These are phyloP conservation scores for Leucophenga varia DNA, from an alignment of 1,140 invertebrate species.

Conservation along the genomic window DNA sequence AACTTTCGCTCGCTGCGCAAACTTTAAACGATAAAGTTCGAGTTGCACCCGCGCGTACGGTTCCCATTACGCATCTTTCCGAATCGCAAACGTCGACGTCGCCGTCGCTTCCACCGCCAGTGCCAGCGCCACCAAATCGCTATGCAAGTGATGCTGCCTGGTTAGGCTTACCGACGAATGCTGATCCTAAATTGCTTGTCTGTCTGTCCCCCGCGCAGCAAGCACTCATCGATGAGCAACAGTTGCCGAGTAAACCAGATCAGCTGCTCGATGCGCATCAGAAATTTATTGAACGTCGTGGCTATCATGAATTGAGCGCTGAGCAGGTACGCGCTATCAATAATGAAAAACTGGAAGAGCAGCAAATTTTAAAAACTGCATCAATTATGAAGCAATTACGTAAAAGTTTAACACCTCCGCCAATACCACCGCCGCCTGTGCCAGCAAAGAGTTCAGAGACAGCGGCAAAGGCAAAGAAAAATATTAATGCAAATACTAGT, in stretches of 20 bases:
- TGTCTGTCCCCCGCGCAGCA: slow-evolving; percentile 74
- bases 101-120: slow-evolving; percentile 9
- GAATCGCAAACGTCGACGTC: slow-evolving; percentile 5
- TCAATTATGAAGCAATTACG: slow-evolving; percentile 51
- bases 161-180: slow-evolving; percentile 62
- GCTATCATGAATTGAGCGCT: slow-evolving; percentile 59
- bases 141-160: slow-evolving; percentile 56
- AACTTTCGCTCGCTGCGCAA: slow-evolving; percentile 20
- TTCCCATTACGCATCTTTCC: slow-evolving; percentile 2
- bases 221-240: slow-evolving; percentile 57
- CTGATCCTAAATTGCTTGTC: slow-evolving; percentile 64
- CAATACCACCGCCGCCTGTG: slow-evolving; percentile 39
- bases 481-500: slow-evolving; percentile 8
- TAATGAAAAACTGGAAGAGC: slow-evolving; percentile 31
- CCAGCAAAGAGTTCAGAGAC: slow-evolving; percentile 45
- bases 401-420: slow-evolving; percentile 45
- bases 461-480: slow-evolving; percentile 38
- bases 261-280: slow-evolving; percentile 68
- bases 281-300: slow-evolving; percentile 66
- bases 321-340: slow-evolving; percentile 39
- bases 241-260: slow-evolving; percentile 50
- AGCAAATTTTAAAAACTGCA: slow-evolving; percentile 44
- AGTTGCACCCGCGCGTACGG: slow-evolving; percentile 1
- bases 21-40: too few relatives aligned
- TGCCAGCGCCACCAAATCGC: slow-evolving; percentile 33